These are phyloP conservation scores for Gobius niger DNA, from an alignment of 2,113 vertebrate genomes.

Conservation along the genomic window DNA sequence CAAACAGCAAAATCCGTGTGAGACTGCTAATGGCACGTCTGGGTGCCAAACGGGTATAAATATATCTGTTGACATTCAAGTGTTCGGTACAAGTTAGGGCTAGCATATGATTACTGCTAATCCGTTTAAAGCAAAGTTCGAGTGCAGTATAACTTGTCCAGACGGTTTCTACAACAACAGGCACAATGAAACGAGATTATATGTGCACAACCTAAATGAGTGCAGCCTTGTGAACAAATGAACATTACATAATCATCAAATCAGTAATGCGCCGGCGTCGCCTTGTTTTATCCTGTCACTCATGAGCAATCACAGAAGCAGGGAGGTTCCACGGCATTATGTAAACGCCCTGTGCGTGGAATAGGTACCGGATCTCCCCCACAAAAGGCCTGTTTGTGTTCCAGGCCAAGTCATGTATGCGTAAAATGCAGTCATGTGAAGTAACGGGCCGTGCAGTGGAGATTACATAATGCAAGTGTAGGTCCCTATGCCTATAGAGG, in stretches of 20 bases:
- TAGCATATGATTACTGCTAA: not conserved
- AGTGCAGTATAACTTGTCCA: not conserved
- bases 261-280: not conserved
- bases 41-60: not conserved
- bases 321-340: conserved; percentile 6
- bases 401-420: conserved; percentile 14
- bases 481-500: not conserved
- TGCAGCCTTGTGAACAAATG: conserved; percentile 2
- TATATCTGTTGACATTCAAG: not conserved
- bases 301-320: conserved; percentile 2
- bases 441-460: conserved; percentile 14
- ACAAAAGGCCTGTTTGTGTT: conserved; percentile 27
- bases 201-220: not conserved
- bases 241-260: conserved; percentile 29
- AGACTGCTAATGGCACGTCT: no score
- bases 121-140: not conserved
- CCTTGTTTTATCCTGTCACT: conserved; percentile 1
- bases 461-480: conserved; percentile 28
- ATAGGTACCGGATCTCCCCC: conserved; percentile 5
- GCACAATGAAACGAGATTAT: not conserved
- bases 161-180: not conserved
- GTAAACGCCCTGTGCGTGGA: conserved; percentile 17
- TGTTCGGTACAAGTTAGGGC: not conserved
- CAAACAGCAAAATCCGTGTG: no score
- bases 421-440: conserved; percentile 28